phyloP scores from a whole-genome alignment of 2,113 vertebrate genomes.

The Probosciger aterrimus region DNA sequence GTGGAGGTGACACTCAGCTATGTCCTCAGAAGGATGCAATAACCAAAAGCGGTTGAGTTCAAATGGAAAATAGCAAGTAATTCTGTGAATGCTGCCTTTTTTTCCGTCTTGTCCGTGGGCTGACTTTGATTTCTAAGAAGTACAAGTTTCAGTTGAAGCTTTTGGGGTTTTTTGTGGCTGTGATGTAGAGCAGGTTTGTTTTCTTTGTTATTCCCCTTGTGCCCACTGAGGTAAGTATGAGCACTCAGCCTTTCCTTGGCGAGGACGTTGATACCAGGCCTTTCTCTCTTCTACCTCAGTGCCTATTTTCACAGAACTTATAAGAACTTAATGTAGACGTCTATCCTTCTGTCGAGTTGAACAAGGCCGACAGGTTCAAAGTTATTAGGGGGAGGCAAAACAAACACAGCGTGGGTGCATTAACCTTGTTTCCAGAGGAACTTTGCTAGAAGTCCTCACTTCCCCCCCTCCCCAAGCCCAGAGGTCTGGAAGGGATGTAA shows the following conservation, averaged over 20 bases:
- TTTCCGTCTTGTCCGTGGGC: neutral
- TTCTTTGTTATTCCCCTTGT: neutral
- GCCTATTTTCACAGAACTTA: neutral
- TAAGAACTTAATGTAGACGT: neutral
- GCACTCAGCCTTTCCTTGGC: rapidly evolving
- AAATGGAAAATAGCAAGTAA: neutral
- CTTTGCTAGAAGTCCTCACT: neutral
- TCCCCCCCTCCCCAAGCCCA: neutral
- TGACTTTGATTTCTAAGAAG: neutral
- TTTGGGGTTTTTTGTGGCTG: neutral
- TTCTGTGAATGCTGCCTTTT: neutral
- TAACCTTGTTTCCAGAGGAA: slow-evolving; percentile 13
- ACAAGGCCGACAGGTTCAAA: neutral
- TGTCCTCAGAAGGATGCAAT: neutral
- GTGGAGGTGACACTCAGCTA: neutral
- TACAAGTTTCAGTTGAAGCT: neutral
- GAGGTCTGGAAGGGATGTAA: neutral
- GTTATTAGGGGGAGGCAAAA: slow-evolving; percentile 7
- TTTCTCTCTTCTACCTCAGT: neutral
- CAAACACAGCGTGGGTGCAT: neutral
- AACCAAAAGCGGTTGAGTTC: neutral
- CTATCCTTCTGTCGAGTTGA: slow-evolving; percentile 28
- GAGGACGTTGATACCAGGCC: rapidly evolving
- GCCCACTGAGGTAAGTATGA: rapidly evolving
- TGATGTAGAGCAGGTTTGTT: neutral